A percentile compares a stretch with the other conserved stretches of the same genome.
These are phyloP conservation scores for Thunnus albacares DNA, from an alignment of 2,797 vertebrate genomes.

Conservation along the genomic window DNA sequence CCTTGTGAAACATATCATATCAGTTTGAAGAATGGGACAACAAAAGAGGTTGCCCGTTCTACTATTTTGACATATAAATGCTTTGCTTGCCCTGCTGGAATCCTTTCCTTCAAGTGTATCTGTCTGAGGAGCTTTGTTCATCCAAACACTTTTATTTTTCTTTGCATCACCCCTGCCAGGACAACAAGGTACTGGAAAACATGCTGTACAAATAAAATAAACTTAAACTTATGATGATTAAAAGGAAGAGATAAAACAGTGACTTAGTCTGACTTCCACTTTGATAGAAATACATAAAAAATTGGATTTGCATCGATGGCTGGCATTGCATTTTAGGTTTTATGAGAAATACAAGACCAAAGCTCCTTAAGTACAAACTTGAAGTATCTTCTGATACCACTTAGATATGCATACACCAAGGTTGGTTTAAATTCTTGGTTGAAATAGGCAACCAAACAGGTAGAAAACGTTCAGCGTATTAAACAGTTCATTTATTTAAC, in stretches of 20 bases:
- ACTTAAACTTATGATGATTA: slow-evolving; percentile 9
- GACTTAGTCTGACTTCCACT: slow-evolving; percentile 12
- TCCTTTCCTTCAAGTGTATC: slow-evolving; percentile 32
- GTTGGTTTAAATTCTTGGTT: background rate
- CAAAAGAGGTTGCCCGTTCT: slow-evolving; percentile 29
- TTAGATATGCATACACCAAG: background rate
- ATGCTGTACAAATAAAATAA: slow-evolving; percentile 4
- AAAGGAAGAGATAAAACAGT: background rate
- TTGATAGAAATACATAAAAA: slow-evolving; percentile 10
- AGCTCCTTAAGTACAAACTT: slow-evolving; percentile 11
- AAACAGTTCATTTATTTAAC: slow-evolving; percentile 63
- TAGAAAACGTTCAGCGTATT: slow-evolving; percentile 13
- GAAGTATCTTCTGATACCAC: slow-evolving; percentile 2
- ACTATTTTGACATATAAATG: slow-evolving; percentile 21
- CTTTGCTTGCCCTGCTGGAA: slow-evolving; percentile 13
- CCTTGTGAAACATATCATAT: slow-evolving; percentile 44
- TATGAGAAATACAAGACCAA: slow-evolving; percentile 4
- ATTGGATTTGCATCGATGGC: slow-evolving; percentile 15
- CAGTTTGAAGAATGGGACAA: slow-evolving; percentile 38
- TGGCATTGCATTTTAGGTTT: slow-evolving; percentile 21
- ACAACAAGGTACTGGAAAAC: background rate
- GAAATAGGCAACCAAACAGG: slow-evolving; percentile 31
- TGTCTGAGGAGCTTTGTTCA: slow-evolving; percentile 29
- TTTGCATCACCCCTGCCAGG: background rate
- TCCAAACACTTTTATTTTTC: slow-evolving; percentile 17